These are phyloP conservation scores for Limosa lapponica DNA, from an alignment of 2,797 vertebrate genomes.

Conservation along the genomic window DNA sequence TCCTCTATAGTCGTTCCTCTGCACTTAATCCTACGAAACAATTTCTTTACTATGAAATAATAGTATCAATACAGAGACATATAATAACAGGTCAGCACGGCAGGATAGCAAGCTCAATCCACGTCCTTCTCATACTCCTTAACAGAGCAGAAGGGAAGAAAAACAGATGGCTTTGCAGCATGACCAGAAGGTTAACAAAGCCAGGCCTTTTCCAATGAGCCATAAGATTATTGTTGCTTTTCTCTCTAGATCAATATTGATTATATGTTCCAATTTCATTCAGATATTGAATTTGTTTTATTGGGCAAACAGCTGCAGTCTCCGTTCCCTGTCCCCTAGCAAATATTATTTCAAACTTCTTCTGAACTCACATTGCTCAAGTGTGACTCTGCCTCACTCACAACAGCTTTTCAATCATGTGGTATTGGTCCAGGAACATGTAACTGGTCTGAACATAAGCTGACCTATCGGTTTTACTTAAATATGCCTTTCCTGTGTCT, in stretches of 20 bases:
- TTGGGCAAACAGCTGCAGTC: constrained; percentile 32
- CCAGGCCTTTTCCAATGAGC: not conserved
- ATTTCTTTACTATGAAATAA: not conserved
- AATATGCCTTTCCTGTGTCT: not conserved
- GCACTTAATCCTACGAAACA: not conserved
- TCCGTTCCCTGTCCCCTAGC: not conserved
- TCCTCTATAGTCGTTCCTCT: not conserved
- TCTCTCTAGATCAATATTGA: constrained; percentile 38
- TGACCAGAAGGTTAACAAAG: constrained; percentile 42
- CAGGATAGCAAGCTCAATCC: not conserved
- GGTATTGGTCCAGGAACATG: not conserved
- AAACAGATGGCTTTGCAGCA: not conserved
- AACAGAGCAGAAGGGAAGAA: not conserved
- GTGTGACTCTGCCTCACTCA: not conserved
- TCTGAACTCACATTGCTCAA: not conserved
- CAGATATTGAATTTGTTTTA: constrained; percentile 32
- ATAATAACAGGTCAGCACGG: not conserved
- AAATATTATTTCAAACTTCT: constrained; percentile 52
- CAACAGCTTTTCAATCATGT: not conserved
- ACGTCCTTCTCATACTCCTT: not conserved
- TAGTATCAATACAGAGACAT: not conserved
- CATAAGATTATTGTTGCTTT: constrained; percentile 17
- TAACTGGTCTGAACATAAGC: not conserved
- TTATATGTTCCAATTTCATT: constrained; percentile 40
- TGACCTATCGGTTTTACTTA: not conserved